A percentile compares a stretch with the other conserved stretches of the same genome.
Evolutionary conservation across 2,888 invertebrate genomes (phyloP).

Genomic region (Amiota minor): DNA sequence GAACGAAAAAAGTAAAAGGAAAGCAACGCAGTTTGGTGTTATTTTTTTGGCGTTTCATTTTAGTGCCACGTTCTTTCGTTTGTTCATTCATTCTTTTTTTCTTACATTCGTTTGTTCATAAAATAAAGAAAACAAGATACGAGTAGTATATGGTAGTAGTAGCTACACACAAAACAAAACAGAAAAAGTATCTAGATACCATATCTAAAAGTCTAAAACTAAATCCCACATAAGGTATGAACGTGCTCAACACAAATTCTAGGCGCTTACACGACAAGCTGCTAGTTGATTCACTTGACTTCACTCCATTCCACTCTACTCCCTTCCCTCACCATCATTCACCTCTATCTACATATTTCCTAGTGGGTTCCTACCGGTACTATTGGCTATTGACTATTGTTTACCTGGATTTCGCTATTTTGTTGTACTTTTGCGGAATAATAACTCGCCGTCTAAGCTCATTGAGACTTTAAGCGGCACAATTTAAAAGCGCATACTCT

Average conservation of each 20-base stretch:
- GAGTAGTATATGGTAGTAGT: no score
- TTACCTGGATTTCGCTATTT: not conserved
- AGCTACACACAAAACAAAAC: not conserved
- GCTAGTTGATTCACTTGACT: conserved; percentile 11
- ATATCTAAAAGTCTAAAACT: conserved; percentile 54
- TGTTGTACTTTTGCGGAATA: not conserved
- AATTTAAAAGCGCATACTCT: conserved; percentile 11
- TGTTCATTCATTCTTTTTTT: not conserved
- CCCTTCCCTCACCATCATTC: not conserved
- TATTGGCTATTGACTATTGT: not conserved
- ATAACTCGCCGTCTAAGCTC: no score
- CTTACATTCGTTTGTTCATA: not conserved
- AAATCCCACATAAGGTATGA: conserved; percentile 67
- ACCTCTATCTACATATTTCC: no score
- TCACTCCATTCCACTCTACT: not conserved
- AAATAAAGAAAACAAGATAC: not conserved
- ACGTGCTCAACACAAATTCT: conserved; percentile 68
- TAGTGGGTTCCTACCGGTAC: no score
- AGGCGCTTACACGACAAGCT: conserved; percentile 54
- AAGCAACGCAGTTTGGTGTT: not conserved
- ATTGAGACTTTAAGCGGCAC: conserved; percentile 4
- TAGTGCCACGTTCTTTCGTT: conserved; percentile 15
- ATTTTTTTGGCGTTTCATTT: conserved; percentile 9
- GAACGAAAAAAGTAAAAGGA: no score
- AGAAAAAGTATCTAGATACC: not conserved